phyloP scores from a whole-genome alignment of 2,113 vertebrate genomes.

The Cranoglanis bouderius region DNA sequence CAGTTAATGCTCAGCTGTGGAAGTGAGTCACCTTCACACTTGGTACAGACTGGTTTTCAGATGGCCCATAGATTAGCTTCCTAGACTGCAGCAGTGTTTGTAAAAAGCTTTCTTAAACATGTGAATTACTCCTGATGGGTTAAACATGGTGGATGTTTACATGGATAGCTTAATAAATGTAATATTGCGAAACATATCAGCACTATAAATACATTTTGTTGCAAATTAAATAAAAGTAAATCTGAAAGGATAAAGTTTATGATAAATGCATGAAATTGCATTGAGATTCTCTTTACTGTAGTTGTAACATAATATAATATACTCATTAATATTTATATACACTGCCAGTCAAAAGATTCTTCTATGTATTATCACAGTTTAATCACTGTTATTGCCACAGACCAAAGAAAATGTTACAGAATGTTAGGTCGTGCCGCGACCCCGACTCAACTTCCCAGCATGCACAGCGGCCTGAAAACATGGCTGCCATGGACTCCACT shows the following conservation, averaged over 20 bases:
- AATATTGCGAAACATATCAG: neutral
- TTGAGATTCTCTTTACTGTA: too few relatives aligned
- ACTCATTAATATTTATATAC: too few relatives aligned
- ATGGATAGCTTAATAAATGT: neutral
- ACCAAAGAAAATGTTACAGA: too few relatives aligned
- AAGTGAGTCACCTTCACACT: neutral
- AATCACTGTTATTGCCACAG: too few relatives aligned
- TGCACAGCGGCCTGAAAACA: too few relatives aligned
- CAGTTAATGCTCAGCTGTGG: neutral
- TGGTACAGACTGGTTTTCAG: neutral
- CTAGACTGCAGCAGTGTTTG: neutral
- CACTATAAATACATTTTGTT: too few relatives aligned
- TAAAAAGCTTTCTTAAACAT: neutral
- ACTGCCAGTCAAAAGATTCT: neutral
- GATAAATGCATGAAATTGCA: too few relatives aligned
- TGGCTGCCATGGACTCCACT: too few relatives aligned
- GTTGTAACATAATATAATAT: too few relatives aligned
- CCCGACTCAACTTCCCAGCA: too few relatives aligned
- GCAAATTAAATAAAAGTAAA: neutral
- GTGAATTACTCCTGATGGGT: neutral
- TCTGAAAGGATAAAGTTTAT: neutral
- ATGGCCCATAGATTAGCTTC: neutral
- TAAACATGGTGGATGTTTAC: neutral
- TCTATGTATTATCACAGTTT: too few relatives aligned
- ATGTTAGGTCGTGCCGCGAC: too few relatives aligned